Conservation (phyloP, 2,797 vertebrate genomes). For the Coilia nasus region DNA sequence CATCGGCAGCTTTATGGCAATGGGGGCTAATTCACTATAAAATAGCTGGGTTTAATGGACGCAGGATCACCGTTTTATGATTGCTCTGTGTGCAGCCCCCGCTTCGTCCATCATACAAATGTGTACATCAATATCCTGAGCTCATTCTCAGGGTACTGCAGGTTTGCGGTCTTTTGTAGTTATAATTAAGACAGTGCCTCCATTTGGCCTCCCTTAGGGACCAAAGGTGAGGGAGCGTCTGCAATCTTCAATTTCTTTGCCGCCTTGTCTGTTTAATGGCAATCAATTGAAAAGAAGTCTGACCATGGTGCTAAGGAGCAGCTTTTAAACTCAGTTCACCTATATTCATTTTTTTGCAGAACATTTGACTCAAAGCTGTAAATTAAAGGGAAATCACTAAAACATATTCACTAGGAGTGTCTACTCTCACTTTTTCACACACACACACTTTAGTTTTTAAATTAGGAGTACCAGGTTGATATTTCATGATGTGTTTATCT, state of each 20-base stretch:
- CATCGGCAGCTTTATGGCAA: slow-evolving; percentile 47
- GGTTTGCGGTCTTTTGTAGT: slow-evolving; percentile 54
- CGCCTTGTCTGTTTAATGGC: slow-evolving; percentile 52
- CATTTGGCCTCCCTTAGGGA: slow-evolving; percentile 54
- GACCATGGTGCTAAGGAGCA: slow-evolving; percentile 49
- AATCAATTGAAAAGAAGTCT: slow-evolving; percentile 57
- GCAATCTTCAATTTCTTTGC: slow-evolving; percentile 51
- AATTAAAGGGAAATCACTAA: slow-evolving; percentile 31
- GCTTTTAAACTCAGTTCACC: slow-evolving; percentile 41
- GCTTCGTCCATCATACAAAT: slow-evolving; percentile 57
- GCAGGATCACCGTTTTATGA: slow-evolving; percentile 58
- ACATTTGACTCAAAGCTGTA: neutral
- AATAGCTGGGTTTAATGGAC: slow-evolving; percentile 46
- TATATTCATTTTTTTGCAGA: slow-evolving; percentile 29
- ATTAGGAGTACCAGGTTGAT: neutral
- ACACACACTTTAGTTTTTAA: neutral
- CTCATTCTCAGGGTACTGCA: slow-evolving; percentile 59
- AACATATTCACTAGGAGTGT: neutral
- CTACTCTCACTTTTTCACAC: neutral
- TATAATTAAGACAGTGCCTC: slow-evolving; percentile 64
- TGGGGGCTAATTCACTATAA: slow-evolving; percentile 47
- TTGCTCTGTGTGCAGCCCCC: slow-evolving; percentile 45
- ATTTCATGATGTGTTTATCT: neutral
- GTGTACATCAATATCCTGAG: slow-evolving; percentile 56
- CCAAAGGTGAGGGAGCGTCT: slow-evolving; percentile 53